Percentiles rank a stretch among this genome's conserved stretches.
phyloP scores from a whole-genome alignment of 92 coral and sea anemone genomes.

The Palythoa caribaeorum region DNA sequence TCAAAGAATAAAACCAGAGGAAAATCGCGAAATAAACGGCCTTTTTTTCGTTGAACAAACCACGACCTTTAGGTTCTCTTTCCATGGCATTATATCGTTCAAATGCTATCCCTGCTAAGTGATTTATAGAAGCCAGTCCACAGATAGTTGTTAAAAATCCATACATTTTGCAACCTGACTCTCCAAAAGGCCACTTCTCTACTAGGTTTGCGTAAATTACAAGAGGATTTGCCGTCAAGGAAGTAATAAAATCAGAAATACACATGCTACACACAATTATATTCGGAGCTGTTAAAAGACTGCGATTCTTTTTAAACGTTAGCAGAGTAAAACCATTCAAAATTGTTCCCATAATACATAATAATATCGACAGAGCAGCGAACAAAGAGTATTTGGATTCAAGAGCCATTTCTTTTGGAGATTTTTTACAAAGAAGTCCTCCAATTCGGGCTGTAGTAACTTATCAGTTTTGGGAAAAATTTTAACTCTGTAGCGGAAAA shows the following conservation, averaged over 20 bases:
- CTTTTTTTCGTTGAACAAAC: neutral
- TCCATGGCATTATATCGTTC: conserved; percentile 19
- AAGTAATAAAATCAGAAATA: neutral
- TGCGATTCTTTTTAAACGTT: conserved; percentile 1
- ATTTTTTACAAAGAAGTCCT: neutral
- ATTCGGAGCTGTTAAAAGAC: neutral
- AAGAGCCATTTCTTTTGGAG: neutral
- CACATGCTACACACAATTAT: conserved; percentile 18
- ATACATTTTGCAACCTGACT: conserved; percentile 3
- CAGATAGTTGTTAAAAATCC: neutral
- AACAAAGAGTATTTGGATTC: neutral
- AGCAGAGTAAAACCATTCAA: conserved; percentile 1
- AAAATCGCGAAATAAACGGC: neutral
- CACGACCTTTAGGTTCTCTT: neutral
- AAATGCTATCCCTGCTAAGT: neutral
- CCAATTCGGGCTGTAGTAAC: neutral
- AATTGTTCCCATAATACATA: neutral
- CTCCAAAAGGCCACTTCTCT: conserved; percentile 18
- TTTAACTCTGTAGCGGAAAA: no score
- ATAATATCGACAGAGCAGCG: neutral
- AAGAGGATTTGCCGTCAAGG: neutral
- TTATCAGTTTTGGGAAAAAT: neutral
- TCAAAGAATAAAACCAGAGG: neutral
- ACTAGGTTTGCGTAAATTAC: neutral
- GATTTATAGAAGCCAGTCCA: neutral